phyloP scores from a whole-genome alignment of 1,140 invertebrate species.

The Scaptomyza montana region DNA sequence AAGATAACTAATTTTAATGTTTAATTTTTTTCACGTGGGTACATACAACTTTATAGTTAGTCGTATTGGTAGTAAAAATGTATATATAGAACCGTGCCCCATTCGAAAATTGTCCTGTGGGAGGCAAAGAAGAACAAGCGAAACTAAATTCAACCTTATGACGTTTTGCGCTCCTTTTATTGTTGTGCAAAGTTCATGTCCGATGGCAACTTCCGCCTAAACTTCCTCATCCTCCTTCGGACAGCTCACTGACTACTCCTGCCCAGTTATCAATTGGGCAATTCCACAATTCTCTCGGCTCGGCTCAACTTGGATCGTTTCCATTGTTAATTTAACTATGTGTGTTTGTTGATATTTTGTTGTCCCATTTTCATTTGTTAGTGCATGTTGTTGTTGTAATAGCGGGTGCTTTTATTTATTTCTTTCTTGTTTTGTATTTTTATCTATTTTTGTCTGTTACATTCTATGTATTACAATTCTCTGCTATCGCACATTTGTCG shows the following conservation, averaged over 20 bases:
- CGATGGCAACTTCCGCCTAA: constrained; percentile 61
- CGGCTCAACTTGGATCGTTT: constrained; percentile 13
- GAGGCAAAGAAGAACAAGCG: background rate
- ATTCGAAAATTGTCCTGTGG: constrained; percentile 2
- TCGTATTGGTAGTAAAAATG: too few species aligned
- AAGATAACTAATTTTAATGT: too few species aligned
- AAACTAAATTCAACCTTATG: constrained; percentile 34
- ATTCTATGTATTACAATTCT: constrained; percentile 19
- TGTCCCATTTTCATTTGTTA: constrained; percentile 52
- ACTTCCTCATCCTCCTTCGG: constrained; percentile 1
- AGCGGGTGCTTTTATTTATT: too few species aligned
- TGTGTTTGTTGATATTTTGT: constrained; percentile 48
- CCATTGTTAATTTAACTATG: constrained; percentile 51
- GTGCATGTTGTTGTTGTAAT: constrained; percentile 19
- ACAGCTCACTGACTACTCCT: constrained; percentile 35
- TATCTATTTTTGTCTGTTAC: constrained; percentile 7
- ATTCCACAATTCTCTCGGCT: constrained; percentile 26
- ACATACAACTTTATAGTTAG: too few species aligned
- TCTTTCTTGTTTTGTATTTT: constrained; percentile 9
- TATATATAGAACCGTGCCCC: too few species aligned
- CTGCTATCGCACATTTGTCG: constrained; percentile 49
- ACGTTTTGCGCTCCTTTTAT: constrained; percentile 47
- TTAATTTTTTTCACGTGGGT: too few species aligned
- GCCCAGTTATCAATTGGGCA: constrained; percentile 32
- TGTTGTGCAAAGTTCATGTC: constrained; percentile 60